These are phyloP conservation scores for Bombylius major DNA, from an alignment of 2,888 invertebrate species.

Conservation along the genomic window DNA sequence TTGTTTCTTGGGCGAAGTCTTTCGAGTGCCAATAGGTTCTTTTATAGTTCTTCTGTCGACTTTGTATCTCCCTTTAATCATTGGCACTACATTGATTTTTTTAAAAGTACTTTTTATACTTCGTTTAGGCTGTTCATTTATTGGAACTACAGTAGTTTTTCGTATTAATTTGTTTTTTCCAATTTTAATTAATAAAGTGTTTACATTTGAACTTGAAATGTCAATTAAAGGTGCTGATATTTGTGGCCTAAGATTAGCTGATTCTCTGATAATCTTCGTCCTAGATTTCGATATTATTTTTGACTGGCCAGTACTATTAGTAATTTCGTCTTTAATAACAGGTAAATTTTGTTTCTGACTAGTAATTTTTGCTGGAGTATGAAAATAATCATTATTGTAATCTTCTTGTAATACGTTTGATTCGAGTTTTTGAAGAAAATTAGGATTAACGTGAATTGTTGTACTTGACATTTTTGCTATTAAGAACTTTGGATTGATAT, in stretches of 20 bases:
- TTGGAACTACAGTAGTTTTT: constrained; percentile 1
- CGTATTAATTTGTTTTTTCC: constrained; percentile 29
- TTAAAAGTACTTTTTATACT: background rate
- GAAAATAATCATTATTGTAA: too few relatives aligned
- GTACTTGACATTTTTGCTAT: constrained; percentile 16
- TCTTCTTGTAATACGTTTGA: background rate
- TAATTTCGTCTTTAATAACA: background rate
- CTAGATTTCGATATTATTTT: constrained; percentile 31
- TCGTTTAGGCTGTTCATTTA: background rate
- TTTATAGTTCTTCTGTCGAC: constrained; percentile 21
- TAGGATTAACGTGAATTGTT: constrained; percentile 42
- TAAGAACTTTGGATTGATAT: constrained; percentile 34
- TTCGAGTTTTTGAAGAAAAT: constrained; percentile 25
- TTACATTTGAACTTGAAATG: background rate
- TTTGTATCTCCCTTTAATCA: constrained; percentile 20
- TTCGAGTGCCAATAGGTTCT: background rate
- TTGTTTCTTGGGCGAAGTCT: background rate
- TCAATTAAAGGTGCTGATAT: background rate
- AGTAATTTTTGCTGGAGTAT: background rate
- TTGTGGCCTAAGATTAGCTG: constrained; percentile 1
- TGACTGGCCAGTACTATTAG: constrained; percentile 1
- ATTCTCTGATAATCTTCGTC: constrained; percentile 30
- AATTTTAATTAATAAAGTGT: constrained; percentile 25
- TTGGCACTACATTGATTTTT: too few relatives aligned
- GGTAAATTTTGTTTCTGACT: background rate